A percentile compares a stretch with the other conserved stretches of the same genome.
phyloP scores from a whole-genome alignment of 2,113 vertebrate genomes.

The Thunnus maccoyii region DNA sequence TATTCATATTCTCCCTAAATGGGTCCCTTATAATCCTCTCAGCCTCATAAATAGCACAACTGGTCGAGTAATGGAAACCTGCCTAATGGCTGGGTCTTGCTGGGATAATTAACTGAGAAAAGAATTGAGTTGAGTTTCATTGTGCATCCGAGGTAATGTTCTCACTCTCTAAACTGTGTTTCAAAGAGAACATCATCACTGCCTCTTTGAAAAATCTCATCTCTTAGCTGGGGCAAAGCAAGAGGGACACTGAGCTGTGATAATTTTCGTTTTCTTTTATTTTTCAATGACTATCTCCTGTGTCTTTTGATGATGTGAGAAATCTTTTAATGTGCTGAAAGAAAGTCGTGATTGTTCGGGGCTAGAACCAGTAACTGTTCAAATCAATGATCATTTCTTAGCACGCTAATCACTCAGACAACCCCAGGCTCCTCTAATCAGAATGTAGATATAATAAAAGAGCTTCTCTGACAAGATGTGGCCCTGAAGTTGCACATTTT shows the following conservation, averaged over 20 bases:
- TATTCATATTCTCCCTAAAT: constrained; percentile 40
- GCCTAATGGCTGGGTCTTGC: constrained; percentile 57
- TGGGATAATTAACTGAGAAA: constrained; percentile 67
- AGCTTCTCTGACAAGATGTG: constrained; percentile 35
- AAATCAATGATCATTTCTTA: constrained; percentile 58
- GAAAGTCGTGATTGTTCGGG: constrained; percentile 41
- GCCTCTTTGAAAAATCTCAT: constrained; percentile 30
- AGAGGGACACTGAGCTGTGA: neutral
- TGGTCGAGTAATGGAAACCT: constrained; percentile 65
- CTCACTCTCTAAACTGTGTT: constrained; percentile 27
- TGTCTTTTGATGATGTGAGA: constrained; percentile 41
- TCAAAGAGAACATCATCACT: constrained; percentile 36
- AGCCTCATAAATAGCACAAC: constrained; percentile 69
- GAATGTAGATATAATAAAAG: constrained; percentile 38
- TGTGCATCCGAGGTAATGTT: constrained; percentile 42
- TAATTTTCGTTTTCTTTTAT: constrained; percentile 38
- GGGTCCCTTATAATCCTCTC: constrained; percentile 52
- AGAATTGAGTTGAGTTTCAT: constrained; percentile 33
- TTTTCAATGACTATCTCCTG: constrained; percentile 32
- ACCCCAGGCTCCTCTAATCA: constrained; percentile 54
- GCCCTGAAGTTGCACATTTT: constrained; percentile 30
- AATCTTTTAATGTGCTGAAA: constrained; percentile 53
- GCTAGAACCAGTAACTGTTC: constrained; percentile 38
- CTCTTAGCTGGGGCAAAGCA: constrained; percentile 7
- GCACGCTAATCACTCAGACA: constrained; percentile 50